Evolutionary conservation across 2,797 vertebrate species (phyloP).

Genomic region (Mallotus villosus): DNA sequence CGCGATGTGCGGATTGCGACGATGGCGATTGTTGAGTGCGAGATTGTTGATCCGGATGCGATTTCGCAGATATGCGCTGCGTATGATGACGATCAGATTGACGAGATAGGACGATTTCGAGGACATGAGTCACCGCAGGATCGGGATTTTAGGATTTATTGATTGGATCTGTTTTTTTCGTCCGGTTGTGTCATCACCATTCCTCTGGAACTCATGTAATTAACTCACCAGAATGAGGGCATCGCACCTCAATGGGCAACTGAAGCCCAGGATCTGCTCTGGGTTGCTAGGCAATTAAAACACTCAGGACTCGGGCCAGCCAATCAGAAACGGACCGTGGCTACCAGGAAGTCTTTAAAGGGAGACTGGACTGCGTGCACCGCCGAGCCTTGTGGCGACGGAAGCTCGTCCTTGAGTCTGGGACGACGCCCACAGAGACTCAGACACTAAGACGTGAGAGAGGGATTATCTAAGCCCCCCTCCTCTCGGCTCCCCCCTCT

Average conservation of each 20-base stretch:
- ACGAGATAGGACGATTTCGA: no score
- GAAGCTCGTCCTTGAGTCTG: conserved; percentile 25
- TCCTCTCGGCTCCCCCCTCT: background rate
- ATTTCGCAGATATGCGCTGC: no score
- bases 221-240: conserved; percentile 64
- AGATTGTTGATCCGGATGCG: no score
- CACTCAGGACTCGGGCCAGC: conserved; percentile 57
- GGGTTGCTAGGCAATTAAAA: conserved; percentile 67
- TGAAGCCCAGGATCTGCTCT: conserved; percentile 53
- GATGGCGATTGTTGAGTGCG: no score
- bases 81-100: no score
- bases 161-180: no score
- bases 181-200: conserved; percentile 55
- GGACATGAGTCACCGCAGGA: no score
- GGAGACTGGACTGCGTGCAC: conserved; percentile 39
- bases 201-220: conserved; percentile 50
- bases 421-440: background rate
- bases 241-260: conserved; percentile 64
- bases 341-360: conserved; percentile 36
- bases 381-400: conserved; percentile 36
- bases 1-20: no score
- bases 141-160: no score
- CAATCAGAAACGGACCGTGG: conserved; percentile 39
- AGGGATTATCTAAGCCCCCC: background rate
- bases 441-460: conserved; percentile 13